Conservation (phyloP, 2,797 vertebrate genomes). For the Salarias fasciatus region DNA sequence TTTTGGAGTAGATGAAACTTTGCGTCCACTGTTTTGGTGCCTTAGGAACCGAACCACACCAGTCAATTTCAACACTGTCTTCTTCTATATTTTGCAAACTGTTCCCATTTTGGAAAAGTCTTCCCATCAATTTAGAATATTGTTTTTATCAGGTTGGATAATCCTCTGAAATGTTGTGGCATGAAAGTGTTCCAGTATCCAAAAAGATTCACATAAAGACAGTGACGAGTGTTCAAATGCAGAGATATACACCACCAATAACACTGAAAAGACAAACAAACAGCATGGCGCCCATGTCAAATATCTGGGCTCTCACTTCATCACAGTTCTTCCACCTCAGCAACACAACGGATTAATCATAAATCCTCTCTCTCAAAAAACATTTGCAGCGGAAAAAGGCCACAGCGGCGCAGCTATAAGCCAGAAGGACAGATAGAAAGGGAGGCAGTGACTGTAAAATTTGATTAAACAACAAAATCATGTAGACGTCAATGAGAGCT, state of each 20-base stretch:
- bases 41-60: too few relatives aligned
- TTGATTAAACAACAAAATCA: conserved; percentile 54
- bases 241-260: conserved; percentile 1
- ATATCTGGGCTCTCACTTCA: conserved; percentile 17
- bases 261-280: neutral
- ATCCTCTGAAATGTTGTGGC: too few relatives aligned
- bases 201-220: neutral
- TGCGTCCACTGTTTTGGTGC: too few relatives aligned
- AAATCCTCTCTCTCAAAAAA: conserved; percentile 13
- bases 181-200: neutral
- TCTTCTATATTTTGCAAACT: too few relatives aligned
- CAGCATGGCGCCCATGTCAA: conserved; percentile 6
- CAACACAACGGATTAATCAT: conserved; percentile 40
- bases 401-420: conserved; percentile 2
- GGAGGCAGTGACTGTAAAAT: conserved; percentile 41
- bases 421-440: conserved; percentile 32
- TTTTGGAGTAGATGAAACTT: too few relatives aligned
- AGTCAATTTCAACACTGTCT: too few relatives aligned
- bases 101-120: neutral
- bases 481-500: conserved; percentile 21
- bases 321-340: conserved; percentile 27
- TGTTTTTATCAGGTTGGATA: too few relatives aligned
- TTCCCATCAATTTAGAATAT: neutral
- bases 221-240: neutral
- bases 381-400: conserved; percentile 16